Conservation (phyloP, 2,113 vertebrate species). For the Hippocampus zosterae region DNA sequence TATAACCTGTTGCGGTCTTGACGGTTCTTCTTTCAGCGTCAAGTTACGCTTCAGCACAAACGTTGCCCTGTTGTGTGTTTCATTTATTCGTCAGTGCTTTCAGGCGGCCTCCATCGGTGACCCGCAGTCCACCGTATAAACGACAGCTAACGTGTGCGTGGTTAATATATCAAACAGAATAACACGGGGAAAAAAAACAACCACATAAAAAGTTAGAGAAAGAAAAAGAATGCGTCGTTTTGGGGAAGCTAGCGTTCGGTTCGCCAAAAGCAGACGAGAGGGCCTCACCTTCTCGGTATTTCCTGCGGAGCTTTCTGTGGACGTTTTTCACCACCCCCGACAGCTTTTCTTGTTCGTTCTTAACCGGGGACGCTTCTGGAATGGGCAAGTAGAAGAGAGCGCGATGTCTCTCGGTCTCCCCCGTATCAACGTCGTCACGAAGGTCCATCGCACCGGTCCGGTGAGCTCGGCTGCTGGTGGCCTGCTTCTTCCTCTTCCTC, state of each 20-base stretch:
- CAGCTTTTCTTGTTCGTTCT: slow-evolving; percentile 88
- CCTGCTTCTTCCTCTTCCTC: slow-evolving; percentile 13
- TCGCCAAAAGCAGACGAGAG: slow-evolving; percentile 18
- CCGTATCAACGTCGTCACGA: slow-evolving; percentile 56
- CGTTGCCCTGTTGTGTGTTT: not conserved
- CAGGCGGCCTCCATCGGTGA: not conserved
- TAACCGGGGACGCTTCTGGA: slow-evolving; percentile 40
- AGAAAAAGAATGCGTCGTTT: not conserved
- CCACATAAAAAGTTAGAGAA: not conserved
- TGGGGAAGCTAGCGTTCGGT: not conserved
- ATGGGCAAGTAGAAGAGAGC: slow-evolving; percentile 48
- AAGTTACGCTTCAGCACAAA: not conserved
- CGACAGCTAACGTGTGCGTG: not conserved
- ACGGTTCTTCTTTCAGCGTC: not conserved
- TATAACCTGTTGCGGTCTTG: not conserved
- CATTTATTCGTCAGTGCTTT: not conserved
- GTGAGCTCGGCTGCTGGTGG: slow-evolving; percentile 32
- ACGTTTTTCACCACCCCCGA: slow-evolving; percentile 93
- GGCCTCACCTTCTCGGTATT: slow-evolving; percentile 89
- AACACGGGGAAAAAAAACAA: not conserved
- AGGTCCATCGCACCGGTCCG: slow-evolving; percentile 62
- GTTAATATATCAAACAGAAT: not conserved
- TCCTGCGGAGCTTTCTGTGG: slow-evolving; percentile 91
- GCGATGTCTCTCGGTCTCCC: slow-evolving; percentile 49
- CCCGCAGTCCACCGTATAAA: not conserved